These are phyloP conservation scores for Choloepus hoffmanni DNA, from an alignment of 2,113 vertebrate genomes.

Conservation along the genomic window DNA sequence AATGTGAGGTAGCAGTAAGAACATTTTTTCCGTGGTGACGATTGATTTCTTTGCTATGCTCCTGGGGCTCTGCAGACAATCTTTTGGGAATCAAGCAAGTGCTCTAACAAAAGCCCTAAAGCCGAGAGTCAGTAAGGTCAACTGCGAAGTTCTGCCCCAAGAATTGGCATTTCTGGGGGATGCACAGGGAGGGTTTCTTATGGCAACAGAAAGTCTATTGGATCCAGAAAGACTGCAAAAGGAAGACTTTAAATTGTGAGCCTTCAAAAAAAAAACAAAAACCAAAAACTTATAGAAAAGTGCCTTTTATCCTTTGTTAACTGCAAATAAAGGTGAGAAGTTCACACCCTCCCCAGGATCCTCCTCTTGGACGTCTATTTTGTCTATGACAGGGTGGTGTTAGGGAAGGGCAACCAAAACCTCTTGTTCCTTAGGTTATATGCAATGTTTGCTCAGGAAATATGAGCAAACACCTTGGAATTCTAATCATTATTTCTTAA, in stretches of 20 bases:
- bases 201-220: not conserved
- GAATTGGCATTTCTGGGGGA: not conserved
- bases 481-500: not conserved
- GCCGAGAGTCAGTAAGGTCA: not conserved
- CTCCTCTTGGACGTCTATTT: not conserved
- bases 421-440: not conserved
- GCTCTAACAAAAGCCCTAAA: not conserved
- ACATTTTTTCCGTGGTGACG: not conserved
- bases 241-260: not conserved
- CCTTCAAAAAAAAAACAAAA: not conserved
- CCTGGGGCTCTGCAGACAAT: not conserved
- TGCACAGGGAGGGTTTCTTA: not conserved
- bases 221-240: not conserved
- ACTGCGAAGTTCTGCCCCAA: not conserved
- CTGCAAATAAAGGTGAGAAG: not conserved
- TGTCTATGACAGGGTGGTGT: not conserved
- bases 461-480: not conserved
- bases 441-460: not conserved
- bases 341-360: not conserved
- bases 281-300: not conserved
- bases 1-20: too few relatives aligned
- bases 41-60: not conserved
- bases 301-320: not conserved
- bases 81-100: too few relatives aligned
- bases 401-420: not conserved